Evolutionary conservation across 2,797 vertebrate genomes (phyloP), one percentile per base, ranked within the genome.

Genomic region (Manis pentadactyla): DNA sequence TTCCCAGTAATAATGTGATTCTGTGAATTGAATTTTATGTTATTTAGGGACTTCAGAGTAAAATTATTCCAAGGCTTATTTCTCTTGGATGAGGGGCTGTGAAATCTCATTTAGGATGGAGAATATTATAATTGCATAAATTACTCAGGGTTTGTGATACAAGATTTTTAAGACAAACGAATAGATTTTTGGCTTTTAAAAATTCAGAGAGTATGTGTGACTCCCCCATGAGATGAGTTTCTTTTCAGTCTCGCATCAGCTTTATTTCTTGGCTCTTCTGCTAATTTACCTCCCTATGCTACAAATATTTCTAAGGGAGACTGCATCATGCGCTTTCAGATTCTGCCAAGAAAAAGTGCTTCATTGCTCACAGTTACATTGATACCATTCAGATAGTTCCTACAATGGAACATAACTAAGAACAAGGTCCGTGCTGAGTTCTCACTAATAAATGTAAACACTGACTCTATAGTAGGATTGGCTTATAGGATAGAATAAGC

Each of bases 1-100:
- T 68, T 97, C 57, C 17, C 27, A 83, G 90, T 90, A 92, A 94
- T 93, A 97, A 97, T 96, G 71, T 95, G 90, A 92, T 94, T 95
- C 46, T 66, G 46, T 81, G 89, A 95, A 96, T 49, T 95, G 77
- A 81, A 92, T 95, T 95, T 96, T 95, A 90, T 92, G 66, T 94
- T 97, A 96, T 94, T 95, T 95, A 90, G 73, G 73, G 77, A 95
- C 66, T 93, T 90, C 31, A 71, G 81, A 95, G 93, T 94, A 92
- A 97, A 96, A 96, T 93, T 95, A 96, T 92, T 94, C 73, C 21
- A 59, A 83, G 68, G 7, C 55, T 95, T 96, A 55, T 90, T 97
- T 96, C 51, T 95, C 63, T 95, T 90, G 69, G 87, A 95, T 94
- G 77, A 97, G 86, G 63, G n/a, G 18, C 75, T 92, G 4, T 92